Evolutionary conservation across 2,888 invertebrate genomes (phyloP).

Genomic region (Therioaphis trifolii): DNA sequence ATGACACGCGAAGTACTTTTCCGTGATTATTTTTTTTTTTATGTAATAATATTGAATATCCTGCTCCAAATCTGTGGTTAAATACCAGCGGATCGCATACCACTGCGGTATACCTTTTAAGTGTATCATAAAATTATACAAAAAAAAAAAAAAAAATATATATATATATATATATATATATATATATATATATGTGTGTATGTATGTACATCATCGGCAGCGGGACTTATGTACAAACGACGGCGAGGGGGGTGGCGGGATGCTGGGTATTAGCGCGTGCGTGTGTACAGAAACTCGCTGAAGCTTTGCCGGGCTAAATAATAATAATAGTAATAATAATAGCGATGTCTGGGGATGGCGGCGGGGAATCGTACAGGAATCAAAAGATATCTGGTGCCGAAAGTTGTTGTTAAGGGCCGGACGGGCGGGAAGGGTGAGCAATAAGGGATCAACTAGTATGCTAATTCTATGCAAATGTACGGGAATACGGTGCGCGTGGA

Average conservation of each 20-base stretch:
- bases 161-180: neutral
- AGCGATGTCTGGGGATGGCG: too few species aligned
- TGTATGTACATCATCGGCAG: neutral
- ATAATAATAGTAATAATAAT: conserved; percentile 26
- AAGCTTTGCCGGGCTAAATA: conserved; percentile 43
- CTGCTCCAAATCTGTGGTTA: neutral
- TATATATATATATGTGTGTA: neutral
- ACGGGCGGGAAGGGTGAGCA: conserved; percentile 56
- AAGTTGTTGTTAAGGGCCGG: conserved; percentile 53
- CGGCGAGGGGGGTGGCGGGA: too few species aligned
- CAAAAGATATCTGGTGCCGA: conserved; percentile 61
- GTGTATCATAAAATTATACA: too few species aligned
- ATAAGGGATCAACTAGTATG: conserved; percentile 67
- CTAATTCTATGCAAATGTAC: conserved; percentile 66
- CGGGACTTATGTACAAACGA: neutral
- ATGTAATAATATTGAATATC: neutral
- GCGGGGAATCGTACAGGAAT: conserved; percentile 30
- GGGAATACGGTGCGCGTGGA: conserved; percentile 37
- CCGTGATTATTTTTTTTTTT: too few species aligned
- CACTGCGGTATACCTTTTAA: too few species aligned
- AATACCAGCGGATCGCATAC: neutral
- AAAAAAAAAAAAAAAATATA: too few species aligned
- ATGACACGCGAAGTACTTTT: neutral
- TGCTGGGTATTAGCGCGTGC: conserved; percentile 38
- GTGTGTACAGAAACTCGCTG: conserved; percentile 4